These are phyloP conservation scores for Drosophila mauritiana DNA, from an alignment of 1,140 invertebrate species.

Conservation along the genomic window DNA sequence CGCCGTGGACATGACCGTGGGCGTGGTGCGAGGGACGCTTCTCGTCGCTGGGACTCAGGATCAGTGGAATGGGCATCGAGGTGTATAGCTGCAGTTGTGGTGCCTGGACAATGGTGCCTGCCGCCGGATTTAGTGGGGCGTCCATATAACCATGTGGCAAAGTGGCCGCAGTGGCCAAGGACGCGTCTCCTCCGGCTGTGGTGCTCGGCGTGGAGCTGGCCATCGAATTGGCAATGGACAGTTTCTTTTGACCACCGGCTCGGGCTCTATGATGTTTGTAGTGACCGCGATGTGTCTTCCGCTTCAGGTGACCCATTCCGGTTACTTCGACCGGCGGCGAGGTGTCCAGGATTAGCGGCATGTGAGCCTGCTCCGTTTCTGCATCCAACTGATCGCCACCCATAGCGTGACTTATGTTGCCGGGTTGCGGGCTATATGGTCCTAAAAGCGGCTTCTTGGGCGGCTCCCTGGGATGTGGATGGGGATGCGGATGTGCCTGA, in stretches of 20 bases:
- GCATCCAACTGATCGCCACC: constrained; percentile 13
- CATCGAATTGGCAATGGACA: constrained; percentile 9
- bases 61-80: constrained; percentile 79
- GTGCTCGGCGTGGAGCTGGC: constrained; percentile 35
- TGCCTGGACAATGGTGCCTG: constrained; percentile 70
- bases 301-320: constrained; percentile 55
- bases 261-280: constrained; percentile 72
- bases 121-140: constrained; percentile 68
- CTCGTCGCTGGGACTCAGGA: constrained; percentile 77
- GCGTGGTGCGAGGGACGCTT: constrained; percentile 67
- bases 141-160: constrained; percentile 69
- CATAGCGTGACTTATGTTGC: constrained; percentile 6
- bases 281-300: constrained; percentile 73
- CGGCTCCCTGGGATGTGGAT: constrained; percentile 56
- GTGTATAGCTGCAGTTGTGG: constrained; percentile 72
- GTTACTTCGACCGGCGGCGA: constrained; percentile 51
- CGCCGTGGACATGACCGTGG: constrained; percentile 67
- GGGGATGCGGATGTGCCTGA: constrained; percentile 68
- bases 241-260: constrained; percentile 40
- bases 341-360: constrained; percentile 64
- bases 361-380: constrained; percentile 18
- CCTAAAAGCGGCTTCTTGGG: constrained; percentile 48
- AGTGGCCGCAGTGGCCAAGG: constrained; percentile 27
- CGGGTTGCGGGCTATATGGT: constrained; percentile 15
- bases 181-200: constrained; percentile 18